phyloP scores from a whole-genome alignment of 2,113 vertebrate genomes.

The Otus sunia region DNA sequence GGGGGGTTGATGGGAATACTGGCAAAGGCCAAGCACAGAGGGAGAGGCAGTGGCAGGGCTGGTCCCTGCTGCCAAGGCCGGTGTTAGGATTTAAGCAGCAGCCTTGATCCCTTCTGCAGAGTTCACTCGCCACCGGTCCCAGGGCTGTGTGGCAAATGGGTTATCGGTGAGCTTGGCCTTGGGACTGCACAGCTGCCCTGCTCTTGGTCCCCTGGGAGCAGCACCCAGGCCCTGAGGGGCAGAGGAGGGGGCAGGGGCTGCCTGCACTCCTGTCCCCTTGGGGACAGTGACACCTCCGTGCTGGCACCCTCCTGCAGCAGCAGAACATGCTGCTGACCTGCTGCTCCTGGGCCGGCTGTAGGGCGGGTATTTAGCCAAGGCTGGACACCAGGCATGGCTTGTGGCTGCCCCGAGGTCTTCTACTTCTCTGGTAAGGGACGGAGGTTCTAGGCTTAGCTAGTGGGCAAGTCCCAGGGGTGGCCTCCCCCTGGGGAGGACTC shows the following conservation, averaged over 20 bases:
- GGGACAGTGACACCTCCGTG: rapidly evolving
- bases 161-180: background rate
- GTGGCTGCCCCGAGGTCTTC: background rate
- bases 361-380: background rate
- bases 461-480: background rate
- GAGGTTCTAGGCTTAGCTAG: background rate
- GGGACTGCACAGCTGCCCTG: background rate
- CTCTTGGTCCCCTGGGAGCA: background rate
- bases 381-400: background rate
- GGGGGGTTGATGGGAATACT: background rate
- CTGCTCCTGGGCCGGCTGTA: background rate
- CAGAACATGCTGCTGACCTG: background rate
- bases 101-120: background rate
- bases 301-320: background rate
- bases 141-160: background rate
- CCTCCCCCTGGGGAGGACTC: background rate
- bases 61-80: background rate
- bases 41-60: background rate
- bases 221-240: background rate
- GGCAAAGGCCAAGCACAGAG: background rate
- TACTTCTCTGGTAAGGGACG: background rate
- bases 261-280: background rate
- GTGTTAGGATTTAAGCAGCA: background rate
- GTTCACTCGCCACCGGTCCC: background rate
- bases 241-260: background rate